These are phyloP conservation scores for Miniopterus natalensis DNA, from an alignment of 2,113 vertebrate species.

Conservation along the genomic window DNA sequence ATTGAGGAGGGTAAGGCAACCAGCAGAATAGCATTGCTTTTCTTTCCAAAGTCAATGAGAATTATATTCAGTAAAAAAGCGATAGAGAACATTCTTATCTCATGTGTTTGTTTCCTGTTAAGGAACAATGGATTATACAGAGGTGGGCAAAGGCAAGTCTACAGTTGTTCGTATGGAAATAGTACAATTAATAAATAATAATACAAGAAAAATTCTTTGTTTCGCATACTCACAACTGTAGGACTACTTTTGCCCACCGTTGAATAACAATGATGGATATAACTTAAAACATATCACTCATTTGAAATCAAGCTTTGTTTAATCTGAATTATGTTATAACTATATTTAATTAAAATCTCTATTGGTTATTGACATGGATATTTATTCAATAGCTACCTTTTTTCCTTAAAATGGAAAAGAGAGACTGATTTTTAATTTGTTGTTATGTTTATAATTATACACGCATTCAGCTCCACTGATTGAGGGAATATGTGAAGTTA, in stretches of 20 bases:
- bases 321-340: background rate
- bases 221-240: background rate
- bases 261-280: background rate
- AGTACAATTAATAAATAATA: background rate
- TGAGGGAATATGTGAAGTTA: background rate
- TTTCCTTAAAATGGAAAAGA: constrained; percentile 67
- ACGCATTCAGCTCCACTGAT: background rate
- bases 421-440: constrained; percentile 75
- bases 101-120: background rate
- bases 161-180: background rate
- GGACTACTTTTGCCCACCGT: background rate
- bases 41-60: background rate
- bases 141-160: background rate
- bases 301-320: background rate
- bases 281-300: background rate
- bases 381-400: constrained; percentile 72
- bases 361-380: constrained; percentile 51
- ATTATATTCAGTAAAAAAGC: background rate
- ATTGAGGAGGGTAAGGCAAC: background rate
- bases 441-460: constrained; percentile 65
- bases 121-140: background rate
- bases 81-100: constrained; percentile 5
- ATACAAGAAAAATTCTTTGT: background rate
- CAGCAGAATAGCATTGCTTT: background rate
- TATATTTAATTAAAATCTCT: constrained; percentile 35